Evolutionary conservation across 2,797 vertebrate genomes (phyloP).

Genomic region (Leptatherina wallacei): DNA sequence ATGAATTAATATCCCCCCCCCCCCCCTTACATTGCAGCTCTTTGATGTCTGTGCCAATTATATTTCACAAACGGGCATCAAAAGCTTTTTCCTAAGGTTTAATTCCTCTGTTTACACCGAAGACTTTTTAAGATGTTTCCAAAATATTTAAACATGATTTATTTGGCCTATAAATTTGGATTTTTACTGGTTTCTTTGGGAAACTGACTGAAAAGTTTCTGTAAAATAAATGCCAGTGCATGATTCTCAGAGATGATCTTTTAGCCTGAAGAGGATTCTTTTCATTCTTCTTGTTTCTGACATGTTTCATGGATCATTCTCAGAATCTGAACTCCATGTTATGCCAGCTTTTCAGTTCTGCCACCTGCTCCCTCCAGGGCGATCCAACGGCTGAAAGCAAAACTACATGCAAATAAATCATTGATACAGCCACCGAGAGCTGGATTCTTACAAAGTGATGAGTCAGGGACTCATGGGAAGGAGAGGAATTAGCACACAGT

Average conservation of each 20-base stretch:
- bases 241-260: background rate
- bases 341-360: slow-evolving; percentile 23
- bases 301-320: background rate
- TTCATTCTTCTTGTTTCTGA: background rate
- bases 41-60: too few species aligned
- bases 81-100: too few species aligned
- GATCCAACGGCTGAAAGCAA: slow-evolving; percentile 63
- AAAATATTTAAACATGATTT: too few species aligned
- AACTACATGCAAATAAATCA: slow-evolving; percentile 78
- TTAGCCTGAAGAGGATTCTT: background rate
- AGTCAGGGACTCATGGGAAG: slow-evolving; percentile 35
- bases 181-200: background rate
- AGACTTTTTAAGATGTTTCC: too few species aligned
- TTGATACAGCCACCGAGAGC: slow-evolving; percentile 26
- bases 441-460: slow-evolving; percentile 46
- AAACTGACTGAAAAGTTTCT: background rate
- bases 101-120: too few species aligned
- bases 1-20: too few species aligned
- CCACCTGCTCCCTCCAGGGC: slow-evolving; percentile 68
- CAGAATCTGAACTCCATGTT: slow-evolving; percentile 17
- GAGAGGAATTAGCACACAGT: slow-evolving; percentile 7
- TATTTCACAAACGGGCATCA: too few species aligned
- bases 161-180: too few species aligned
- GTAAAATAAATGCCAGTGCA: background rate
- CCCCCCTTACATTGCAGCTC: too few species aligned